A percentile compares a stretch with the other conserved stretches of the same genome.
Evolutionary conservation across 2,888 invertebrate genomes (phyloP).

Genomic region (Amaurobius ferox): DNA sequence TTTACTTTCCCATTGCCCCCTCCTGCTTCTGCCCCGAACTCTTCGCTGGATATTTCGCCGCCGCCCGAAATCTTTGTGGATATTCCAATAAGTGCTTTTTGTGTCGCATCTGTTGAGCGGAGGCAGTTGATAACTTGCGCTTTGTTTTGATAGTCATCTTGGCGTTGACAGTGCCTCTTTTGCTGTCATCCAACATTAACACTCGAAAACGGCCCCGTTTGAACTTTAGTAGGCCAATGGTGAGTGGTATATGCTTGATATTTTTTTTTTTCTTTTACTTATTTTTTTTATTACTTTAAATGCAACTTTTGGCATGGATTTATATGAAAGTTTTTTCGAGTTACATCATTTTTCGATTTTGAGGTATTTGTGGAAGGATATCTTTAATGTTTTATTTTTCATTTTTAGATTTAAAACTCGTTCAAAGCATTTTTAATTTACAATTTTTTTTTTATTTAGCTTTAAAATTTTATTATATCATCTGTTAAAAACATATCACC

Average conservation of each 20-base stretch:
- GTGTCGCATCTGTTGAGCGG: slow-evolving; percentile 59
- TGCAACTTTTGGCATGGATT: no score
- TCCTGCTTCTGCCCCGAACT: slow-evolving; percentile 15
- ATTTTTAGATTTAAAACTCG: no score
- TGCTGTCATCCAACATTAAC: not conserved
- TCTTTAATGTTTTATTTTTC: no score
- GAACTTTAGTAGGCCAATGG: slow-evolving; percentile 25
- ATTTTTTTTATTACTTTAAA: no score
- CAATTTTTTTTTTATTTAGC: no score
- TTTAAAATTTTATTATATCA: no score
- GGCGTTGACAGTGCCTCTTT: slow-evolving; percentile 9
- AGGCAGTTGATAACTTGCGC: not conserved
- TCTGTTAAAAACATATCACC: no score
- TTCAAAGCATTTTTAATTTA: no score
- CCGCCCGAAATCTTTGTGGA: not conserved
- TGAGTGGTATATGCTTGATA: slow-evolving; percentile 17
- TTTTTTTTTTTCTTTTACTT: not conserved
- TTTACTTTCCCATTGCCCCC: not conserved
- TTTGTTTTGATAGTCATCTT: slow-evolving; percentile 3
- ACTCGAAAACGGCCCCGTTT: slow-evolving; percentile 9
- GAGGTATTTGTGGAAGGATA: no score
- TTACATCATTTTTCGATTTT: no score
- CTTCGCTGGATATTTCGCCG: slow-evolving; percentile 22
- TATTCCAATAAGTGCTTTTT: slow-evolving; percentile 16
- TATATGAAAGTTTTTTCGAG: no score